Percentiles rank a stretch among this genome's conserved stretches.
These are phyloP conservation scores for Notothenia rossii DNA, from an alignment of 2,113 vertebrate species.

Conservation along the genomic window DNA sequence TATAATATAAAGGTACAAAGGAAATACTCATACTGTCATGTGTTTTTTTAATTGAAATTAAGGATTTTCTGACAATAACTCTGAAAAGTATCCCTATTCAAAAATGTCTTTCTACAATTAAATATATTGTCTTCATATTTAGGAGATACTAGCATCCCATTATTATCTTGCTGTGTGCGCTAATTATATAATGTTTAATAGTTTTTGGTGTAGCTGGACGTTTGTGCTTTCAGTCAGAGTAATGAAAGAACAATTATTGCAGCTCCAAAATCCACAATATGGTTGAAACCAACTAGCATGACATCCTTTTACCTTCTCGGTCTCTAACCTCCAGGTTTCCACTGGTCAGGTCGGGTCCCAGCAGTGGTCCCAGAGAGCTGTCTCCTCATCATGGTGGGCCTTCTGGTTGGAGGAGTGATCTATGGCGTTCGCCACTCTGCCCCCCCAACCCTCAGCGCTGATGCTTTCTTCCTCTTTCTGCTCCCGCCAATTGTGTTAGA, in stretches of 20 bases:
- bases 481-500: conserved; percentile 88
- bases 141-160: neutral
- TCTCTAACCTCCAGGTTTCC: conserved; percentile 80
- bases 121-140: neutral
- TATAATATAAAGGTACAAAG: neutral
- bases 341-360: conserved; percentile 86
- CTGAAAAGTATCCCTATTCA: too few species aligned
- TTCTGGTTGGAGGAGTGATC: conserved; percentile 88
- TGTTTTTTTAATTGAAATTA: too few species aligned
- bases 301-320: neutral
- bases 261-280: neutral
- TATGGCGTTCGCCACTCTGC: conserved; percentile 84
- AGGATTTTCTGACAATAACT: too few species aligned
- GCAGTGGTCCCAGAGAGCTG: conserved; percentile 88
- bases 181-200: neutral
- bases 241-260: neutral
- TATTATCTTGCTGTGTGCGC: neutral
- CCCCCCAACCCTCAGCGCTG: conserved; percentile 84
- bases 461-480: conserved; percentile 90
- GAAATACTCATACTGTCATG: neutral
- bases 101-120: too few species aligned
- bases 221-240: neutral
- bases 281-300: neutral
- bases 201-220: too few species aligned
- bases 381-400: conserved; percentile 87